phyloP scores from a whole-genome alignment of 2,113 vertebrate genomes.

The Charadrius vociferus region DNA sequence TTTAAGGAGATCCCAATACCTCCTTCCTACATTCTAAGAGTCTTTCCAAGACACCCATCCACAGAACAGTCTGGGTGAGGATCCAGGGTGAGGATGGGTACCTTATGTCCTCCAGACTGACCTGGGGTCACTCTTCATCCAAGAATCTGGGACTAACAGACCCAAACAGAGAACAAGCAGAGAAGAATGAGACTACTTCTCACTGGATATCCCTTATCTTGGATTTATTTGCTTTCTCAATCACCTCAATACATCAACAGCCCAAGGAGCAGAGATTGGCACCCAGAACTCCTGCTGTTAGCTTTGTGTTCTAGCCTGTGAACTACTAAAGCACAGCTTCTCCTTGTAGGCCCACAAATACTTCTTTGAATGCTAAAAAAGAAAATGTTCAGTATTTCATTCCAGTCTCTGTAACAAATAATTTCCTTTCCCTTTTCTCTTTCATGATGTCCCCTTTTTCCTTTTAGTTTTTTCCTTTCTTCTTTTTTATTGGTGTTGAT shows the following conservation, averaged over 20 bases:
- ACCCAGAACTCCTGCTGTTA: background rate
- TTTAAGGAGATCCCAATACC: background rate
- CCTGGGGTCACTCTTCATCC: background rate
- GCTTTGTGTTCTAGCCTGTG: background rate
- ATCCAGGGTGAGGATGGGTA: background rate
- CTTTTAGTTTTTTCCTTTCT: accelerated
- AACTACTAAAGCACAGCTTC: background rate
- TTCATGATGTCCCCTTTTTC: background rate
- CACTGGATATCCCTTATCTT: background rate
- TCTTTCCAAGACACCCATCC: background rate
- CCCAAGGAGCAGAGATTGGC: background rate
- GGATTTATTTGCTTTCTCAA: background rate
- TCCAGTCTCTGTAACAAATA: background rate
- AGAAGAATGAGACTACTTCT: background rate
- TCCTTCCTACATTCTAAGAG: background rate
- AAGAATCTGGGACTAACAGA: background rate
- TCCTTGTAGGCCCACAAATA: background rate
- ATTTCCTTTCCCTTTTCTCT: background rate
- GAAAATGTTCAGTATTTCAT: background rate
- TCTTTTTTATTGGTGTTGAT: background rate
- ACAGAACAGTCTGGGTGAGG: background rate
- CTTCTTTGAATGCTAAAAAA: background rate
- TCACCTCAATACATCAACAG: background rate
- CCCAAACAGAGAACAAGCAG: background rate
- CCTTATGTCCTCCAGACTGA: background rate